These are phyloP conservation scores for Caligus rogercresseyi DNA, from an alignment of 1,140 invertebrate species.

Conservation along the genomic window DNA sequence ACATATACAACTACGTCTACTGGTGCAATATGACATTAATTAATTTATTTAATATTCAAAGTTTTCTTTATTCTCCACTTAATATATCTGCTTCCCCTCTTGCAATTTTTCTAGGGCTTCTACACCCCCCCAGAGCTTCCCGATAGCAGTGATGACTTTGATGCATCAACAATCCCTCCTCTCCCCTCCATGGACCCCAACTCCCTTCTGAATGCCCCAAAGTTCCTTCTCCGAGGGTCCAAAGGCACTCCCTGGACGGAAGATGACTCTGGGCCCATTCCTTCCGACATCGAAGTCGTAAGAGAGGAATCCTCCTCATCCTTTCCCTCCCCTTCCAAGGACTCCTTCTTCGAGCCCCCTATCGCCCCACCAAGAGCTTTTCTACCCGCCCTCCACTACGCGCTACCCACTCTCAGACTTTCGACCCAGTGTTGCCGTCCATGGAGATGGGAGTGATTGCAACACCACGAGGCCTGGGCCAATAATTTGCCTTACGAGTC, in stretches of 20 bases:
- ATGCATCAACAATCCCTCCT: slow-evolving; percentile 2
- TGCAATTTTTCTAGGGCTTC: slow-evolving; percentile 1
- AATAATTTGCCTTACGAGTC: neutral
- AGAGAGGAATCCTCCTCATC: neutral
- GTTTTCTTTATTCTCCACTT: too few species aligned
- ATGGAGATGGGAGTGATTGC: neutral
- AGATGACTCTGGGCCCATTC: slow-evolving; percentile 2
- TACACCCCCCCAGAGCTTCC: slow-evolving; percentile 6
- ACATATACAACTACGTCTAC: too few species aligned
- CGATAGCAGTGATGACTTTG: neutral
- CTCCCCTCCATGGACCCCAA: slow-evolving; percentile 2
- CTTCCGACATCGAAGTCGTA: slow-evolving; percentile 6
- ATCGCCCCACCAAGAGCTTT: neutral
- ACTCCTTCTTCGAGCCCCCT: neutral
- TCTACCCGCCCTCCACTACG: neutral
- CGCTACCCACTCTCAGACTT: slow-evolving; percentile 13
- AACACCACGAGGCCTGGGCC: neutral
- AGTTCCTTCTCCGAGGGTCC: neutral
- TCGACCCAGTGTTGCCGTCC: neutral
- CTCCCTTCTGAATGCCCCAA: neutral
- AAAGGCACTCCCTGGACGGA: neutral
- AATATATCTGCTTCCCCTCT: too few species aligned
- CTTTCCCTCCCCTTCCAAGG: neutral
- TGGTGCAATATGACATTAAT: too few species aligned
- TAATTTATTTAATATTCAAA: too few species aligned